Evolutionary conservation across 1,140 invertebrate species (phyloP).

Genomic region (Ectropis grisescens): DNA sequence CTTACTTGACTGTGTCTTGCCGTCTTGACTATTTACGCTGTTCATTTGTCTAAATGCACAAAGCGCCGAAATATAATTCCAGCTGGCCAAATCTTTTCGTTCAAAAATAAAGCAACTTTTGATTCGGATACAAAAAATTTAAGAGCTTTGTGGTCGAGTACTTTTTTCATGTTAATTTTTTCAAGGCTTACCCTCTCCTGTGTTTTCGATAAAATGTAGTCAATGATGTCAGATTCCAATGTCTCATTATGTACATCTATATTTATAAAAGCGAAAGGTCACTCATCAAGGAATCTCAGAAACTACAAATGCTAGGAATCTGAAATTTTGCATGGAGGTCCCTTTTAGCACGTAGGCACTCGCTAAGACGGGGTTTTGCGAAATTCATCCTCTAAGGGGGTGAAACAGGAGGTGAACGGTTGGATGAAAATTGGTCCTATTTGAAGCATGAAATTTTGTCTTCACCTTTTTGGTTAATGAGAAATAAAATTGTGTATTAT

Average conservation of each 20-base stretch:
- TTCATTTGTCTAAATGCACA: slow-evolving; percentile 6
- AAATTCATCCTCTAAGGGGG: too few relatives aligned
- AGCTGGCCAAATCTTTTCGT: slow-evolving; percentile 13
- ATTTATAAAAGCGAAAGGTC: slow-evolving; percentile 7
- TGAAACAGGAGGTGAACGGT: too few relatives aligned
- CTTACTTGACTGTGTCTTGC: background rate
- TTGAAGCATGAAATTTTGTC: slow-evolving; percentile 1
- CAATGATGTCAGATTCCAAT: slow-evolving; percentile 1
- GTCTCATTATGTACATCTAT: slow-evolving; percentile 3
- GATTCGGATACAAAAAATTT: slow-evolving; percentile 14
- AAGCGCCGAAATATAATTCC: slow-evolving; percentile 15
- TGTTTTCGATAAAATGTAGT: slow-evolving; percentile 5
- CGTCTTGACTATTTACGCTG: background rate
- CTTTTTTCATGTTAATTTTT: slow-evolving; percentile 12
- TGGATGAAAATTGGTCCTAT: too few relatives aligned
- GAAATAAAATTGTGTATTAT: too few relatives aligned
- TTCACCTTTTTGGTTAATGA: background rate
- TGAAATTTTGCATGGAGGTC: too few relatives aligned
- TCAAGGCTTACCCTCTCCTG: slow-evolving; percentile 3
- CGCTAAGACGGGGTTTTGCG: too few relatives aligned
- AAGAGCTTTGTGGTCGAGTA: slow-evolving; percentile 11
- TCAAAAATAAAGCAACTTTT: slow-evolving; percentile 8
- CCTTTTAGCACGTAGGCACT: too few relatives aligned
- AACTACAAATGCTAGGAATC: too few relatives aligned
- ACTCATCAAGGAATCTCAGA: too few relatives aligned